Evolutionary conservation across 1,140 invertebrate genomes (phyloP), one percentile per base, ranked within the genome.

Genomic region (Drosophila leontia): DNA sequence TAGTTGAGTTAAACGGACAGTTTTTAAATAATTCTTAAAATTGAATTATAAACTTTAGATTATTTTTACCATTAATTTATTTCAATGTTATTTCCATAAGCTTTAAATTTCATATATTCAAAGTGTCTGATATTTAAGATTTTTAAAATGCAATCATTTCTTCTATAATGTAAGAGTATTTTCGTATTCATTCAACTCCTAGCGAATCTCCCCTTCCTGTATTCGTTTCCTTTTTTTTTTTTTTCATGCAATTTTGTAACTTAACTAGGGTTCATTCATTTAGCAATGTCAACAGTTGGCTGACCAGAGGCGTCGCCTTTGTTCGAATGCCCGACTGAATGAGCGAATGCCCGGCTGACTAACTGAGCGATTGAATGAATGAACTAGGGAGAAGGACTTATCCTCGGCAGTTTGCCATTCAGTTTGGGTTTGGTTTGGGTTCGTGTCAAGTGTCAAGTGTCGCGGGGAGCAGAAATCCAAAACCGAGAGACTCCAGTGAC

Each of bases 201-300:
- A 5, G n/a, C 23, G 9, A 65, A 62, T 32, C 50, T 44, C 47
- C 39, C 47, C 62, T 85, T 81, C 56, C 77, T 81, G 67, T 41
- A 37, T 11, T 26, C 63, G 32, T 58, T 75, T 41, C 34, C 35
- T 68, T 70, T 51, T 42, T 69, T 70, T 51, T 42, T 69, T 19
- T 82, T 61, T 62, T 76, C 60, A 41, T 69, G 55, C 70, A 74
- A 78, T 84, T 88, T 84, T 90, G 84, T 90, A 85, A 88, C 86
- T 79, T 62, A 90, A 90, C 78, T 85, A 74, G 76, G 74, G 82
- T 79, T 91, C 78, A 90, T 90, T 90, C 85, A 90, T 90, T 90
- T 90, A 90, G 82, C 86, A 90, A 90, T 91, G 85, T 90, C 85
- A 90, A 90, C 85, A 90, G 81, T 91, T 86, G 85, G 82, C 85